These are phyloP conservation scores for Pseudochirops cupreus DNA, from an alignment of 2,797 vertebrate species.

Conservation along the genomic window DNA sequence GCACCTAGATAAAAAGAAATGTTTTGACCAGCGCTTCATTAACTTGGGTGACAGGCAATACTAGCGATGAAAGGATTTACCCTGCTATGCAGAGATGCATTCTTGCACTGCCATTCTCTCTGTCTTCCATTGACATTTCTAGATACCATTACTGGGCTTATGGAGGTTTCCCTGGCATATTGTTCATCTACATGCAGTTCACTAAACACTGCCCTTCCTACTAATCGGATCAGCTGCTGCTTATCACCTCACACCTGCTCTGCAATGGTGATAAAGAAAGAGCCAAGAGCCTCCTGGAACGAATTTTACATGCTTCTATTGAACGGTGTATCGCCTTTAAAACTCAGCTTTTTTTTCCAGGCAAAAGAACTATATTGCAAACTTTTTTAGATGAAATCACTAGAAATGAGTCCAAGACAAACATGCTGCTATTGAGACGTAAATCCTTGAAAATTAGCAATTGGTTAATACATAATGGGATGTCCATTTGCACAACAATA, in stretches of 20 bases:
- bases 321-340: slow-evolving; percentile 51
- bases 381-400: slow-evolving; percentile 55
- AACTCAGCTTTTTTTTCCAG: slow-evolving; percentile 12
- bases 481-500: slow-evolving; percentile 50
- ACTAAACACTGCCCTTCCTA: slow-evolving; percentile 18
- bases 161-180: slow-evolving; percentile 11
- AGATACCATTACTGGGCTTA: slow-evolving; percentile 42
- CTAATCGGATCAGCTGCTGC: slow-evolving; percentile 43
- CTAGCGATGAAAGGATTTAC: slow-evolving; percentile 25
- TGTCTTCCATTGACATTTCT: slow-evolving; percentile 42
- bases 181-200: slow-evolving; percentile 33
- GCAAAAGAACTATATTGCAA: slow-evolving; percentile 39
- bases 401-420: slow-evolving; percentile 57
- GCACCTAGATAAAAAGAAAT: neutral
- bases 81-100: slow-evolving; percentile 1
- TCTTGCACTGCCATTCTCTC: slow-evolving; percentile 9
- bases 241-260: slow-evolving; percentile 46
- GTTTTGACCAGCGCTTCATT: slow-evolving; percentile 18
- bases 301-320: slow-evolving; percentile 31
- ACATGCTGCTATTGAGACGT: slow-evolving; percentile 10
- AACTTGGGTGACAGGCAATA: neutral
- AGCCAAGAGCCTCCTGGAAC: slow-evolving; percentile 38
- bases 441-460: slow-evolving; percentile 47
- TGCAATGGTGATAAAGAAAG: slow-evolving; percentile 35
- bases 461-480: slow-evolving; percentile 37